Conservation (phyloP, 2,888 invertebrate genomes). For the Eurytoma californica region DNA sequence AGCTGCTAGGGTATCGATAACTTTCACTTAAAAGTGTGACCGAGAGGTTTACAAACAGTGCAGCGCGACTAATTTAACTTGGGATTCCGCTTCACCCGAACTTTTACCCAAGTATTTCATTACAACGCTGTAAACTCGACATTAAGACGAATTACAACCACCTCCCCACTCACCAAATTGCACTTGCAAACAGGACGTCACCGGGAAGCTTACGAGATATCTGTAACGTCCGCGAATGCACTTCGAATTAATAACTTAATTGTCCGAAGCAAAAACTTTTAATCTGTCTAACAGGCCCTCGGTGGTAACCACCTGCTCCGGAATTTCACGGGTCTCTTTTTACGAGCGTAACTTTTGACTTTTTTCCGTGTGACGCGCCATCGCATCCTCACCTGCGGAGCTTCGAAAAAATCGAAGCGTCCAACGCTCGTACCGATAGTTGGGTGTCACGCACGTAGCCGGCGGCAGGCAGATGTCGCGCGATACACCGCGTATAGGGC, state of each 20-base stretch:
- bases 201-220: not conserved
- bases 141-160: too few relatives aligned
- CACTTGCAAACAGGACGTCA: too few relatives aligned
- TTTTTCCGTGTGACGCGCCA: not conserved
- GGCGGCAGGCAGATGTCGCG: slow-evolving; percentile 23
- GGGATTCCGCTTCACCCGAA: too few relatives aligned
- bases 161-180: too few relatives aligned
- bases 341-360: not conserved
- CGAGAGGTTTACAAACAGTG: too few relatives aligned
- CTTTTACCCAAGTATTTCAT: too few relatives aligned
- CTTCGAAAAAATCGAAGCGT: not conserved
- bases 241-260: slow-evolving; percentile 31
- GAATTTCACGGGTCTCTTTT: not conserved
- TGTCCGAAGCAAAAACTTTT: slow-evolving; percentile 32
- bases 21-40: too few relatives aligned
- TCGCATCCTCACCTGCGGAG: too few relatives aligned
- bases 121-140: too few relatives aligned
- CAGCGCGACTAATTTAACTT: too few relatives aligned
- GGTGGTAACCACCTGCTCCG: slow-evolving; percentile 25
- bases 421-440: not conserved
- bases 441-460: too few relatives aligned
- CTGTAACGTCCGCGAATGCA: not conserved
- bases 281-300: slow-evolving; percentile 28
- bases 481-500: not conserved
- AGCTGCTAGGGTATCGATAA: too few relatives aligned